Conservation (phyloP, 2,888 invertebrate species). For the Nasonia oneida region DNA sequence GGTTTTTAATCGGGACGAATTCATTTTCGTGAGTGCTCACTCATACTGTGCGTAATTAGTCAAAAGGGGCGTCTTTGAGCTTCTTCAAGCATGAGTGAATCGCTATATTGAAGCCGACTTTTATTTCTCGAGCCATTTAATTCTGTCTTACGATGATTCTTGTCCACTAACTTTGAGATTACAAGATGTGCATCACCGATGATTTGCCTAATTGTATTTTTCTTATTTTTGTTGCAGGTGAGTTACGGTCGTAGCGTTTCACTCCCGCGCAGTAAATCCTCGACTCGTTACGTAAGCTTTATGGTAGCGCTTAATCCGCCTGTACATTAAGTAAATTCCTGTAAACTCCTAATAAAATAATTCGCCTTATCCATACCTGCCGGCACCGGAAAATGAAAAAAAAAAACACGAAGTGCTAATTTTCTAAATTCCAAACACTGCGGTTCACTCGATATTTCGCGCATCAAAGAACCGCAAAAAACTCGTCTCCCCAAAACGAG, state of each 20-base stretch:
- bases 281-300: slow-evolving; percentile 15
- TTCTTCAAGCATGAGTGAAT: neutral
- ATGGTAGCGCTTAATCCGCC: neutral
- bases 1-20: slow-evolving; percentile 48
- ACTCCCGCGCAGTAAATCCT: neutral
- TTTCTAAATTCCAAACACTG: neutral
- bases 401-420: neutral
- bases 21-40: slow-evolving; percentile 53
- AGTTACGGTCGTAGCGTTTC: slow-evolving; percentile 1
- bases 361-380: neutral
- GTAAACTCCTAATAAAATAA: neutral
- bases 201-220: slow-evolving; percentile 13
- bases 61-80: neutral
- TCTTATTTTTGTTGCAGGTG: slow-evolving; percentile 22
- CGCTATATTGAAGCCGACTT: too few relatives aligned
- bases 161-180: neutral
- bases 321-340: neutral
- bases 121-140: too few relatives aligned
- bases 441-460: neutral
- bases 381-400: neutral
- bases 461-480: neutral
- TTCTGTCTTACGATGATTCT: too few relatives aligned
- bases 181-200: neutral
- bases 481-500: neutral
- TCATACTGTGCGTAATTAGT: neutral